Evolutionary conservation across 2,113 vertebrate species (phyloP).

Genomic region (Gymnorhina tibicen): DNA sequence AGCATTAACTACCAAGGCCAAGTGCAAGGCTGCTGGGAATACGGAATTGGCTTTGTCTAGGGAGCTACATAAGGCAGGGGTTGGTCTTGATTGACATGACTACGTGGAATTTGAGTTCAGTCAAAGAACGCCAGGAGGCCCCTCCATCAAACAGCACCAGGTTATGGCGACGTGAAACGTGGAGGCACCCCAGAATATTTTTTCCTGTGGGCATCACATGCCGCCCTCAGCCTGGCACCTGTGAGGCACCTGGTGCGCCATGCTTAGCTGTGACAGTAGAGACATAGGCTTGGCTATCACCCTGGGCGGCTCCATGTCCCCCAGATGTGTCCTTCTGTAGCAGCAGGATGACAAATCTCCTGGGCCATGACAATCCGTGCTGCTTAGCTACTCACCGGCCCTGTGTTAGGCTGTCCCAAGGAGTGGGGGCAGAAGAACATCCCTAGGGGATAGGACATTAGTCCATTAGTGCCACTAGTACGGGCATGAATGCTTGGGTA

Average conservation of each 20-base stretch:
- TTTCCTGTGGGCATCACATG: neutral
- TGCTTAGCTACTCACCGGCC: neutral
- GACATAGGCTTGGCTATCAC: neutral
- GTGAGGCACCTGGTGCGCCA: neutral
- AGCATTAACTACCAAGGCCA: neutral
- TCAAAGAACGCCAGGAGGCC: neutral
- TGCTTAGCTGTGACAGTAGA: neutral
- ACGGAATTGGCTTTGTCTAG: neutral
- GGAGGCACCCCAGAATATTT: neutral
- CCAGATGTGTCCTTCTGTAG: neutral
- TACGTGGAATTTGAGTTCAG: neutral
- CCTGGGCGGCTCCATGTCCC: neutral
- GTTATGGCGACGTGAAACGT: neutral
- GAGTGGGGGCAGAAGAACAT: neutral
- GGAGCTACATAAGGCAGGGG: neutral
- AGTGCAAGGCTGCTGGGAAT: neutral
- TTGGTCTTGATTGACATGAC: neutral
- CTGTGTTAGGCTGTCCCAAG: neutral
- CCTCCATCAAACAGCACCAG: neutral
- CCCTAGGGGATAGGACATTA: neutral
- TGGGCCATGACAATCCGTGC: rapidly evolving
- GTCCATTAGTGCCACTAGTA: neutral
- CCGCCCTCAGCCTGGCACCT: neutral
- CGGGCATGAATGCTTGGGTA: neutral
- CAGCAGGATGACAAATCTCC: neutral